Percentiles rank a stretch among this genome's conserved stretches.
Evolutionary conservation across 2,797 vertebrate species (phyloP).

Genomic region (Tragelaphus eurycerus): DNA sequence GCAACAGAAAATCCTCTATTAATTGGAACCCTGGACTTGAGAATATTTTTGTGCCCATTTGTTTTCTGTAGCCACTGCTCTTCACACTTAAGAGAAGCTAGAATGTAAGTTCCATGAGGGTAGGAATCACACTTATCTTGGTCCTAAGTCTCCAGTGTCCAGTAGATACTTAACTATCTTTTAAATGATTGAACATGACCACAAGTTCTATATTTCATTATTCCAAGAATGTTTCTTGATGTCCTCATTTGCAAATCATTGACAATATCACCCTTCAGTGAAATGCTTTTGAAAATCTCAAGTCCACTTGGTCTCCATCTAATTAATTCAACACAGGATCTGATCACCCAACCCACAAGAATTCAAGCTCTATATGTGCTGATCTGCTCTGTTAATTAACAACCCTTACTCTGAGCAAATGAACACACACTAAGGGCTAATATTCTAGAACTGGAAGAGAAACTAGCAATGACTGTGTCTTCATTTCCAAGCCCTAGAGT

Average conservation of each 20-base stretch:
- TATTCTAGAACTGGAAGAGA: background rate
- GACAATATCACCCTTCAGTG: background rate
- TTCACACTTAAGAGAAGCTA: background rate
- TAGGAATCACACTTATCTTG: background rate
- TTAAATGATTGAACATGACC: background rate
- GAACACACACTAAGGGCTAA: background rate
- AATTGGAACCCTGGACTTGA: background rate
- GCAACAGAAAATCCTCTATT: background rate
- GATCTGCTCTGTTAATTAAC: background rate
- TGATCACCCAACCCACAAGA: background rate
- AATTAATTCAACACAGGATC: background rate
- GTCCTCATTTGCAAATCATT: background rate
- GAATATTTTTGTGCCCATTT: background rate
- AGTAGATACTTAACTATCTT: background rate
- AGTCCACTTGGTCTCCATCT: background rate
- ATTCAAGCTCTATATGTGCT: background rate
- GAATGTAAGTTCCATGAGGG: background rate
- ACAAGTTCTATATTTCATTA: background rate
- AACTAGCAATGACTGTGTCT: background rate
- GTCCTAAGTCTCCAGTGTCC: background rate
- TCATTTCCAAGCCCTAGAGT: background rate
- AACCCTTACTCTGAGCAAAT: background rate
- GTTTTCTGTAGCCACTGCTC: background rate
- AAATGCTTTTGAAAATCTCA: constrained; percentile 26
- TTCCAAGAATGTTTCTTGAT: background rate